These are phyloP conservation scores for Anthopleura sola DNA, from an alignment of 64 coral and sea anemone species.

Conservation along the genomic window DNA sequence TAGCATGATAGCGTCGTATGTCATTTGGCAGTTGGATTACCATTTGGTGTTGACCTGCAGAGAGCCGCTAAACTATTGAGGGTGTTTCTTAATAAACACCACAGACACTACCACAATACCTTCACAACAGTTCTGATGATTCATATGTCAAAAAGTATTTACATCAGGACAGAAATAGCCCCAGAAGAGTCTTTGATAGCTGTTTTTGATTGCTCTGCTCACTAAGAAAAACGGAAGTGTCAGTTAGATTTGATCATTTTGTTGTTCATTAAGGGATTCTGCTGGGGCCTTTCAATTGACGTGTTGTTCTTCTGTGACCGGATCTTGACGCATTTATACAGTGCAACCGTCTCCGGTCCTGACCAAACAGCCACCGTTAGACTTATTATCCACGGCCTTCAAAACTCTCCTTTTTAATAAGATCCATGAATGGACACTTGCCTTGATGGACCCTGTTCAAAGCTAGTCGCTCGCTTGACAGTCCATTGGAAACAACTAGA, in stretches of 20 bases:
- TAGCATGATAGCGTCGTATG: constrained; percentile 7
- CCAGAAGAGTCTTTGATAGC: constrained; percentile 1
- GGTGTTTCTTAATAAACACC: constrained; percentile 11
- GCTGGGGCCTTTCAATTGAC: not conserved
- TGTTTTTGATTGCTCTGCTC: constrained; percentile 8
- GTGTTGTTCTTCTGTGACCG: not conserved
- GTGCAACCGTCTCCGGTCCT: not conserved
- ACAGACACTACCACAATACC: not conserved
- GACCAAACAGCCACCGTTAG: constrained; percentile 7
- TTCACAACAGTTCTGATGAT: not conserved
- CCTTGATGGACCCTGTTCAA: not conserved
- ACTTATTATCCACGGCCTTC: not conserved
- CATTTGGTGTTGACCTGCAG: constrained; percentile 19
- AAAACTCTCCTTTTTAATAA: not conserved
- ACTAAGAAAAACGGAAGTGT: constrained; percentile 13
- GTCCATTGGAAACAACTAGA: constrained; percentile 6
- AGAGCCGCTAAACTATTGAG: constrained; percentile 26
- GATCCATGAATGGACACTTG: not conserved
- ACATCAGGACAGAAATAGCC: constrained; percentile 21
- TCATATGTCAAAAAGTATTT: constrained; percentile 6
- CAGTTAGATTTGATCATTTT: constrained; percentile 1
- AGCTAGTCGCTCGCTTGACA: not conserved
- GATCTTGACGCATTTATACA: not conserved
- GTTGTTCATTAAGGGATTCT: constrained; percentile 24
- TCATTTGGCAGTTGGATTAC: constrained; percentile 10